These are phyloP conservation scores for Rhorus exstirpatorius DNA, from an alignment of 2,888 invertebrate species.

Conservation along the genomic window DNA sequence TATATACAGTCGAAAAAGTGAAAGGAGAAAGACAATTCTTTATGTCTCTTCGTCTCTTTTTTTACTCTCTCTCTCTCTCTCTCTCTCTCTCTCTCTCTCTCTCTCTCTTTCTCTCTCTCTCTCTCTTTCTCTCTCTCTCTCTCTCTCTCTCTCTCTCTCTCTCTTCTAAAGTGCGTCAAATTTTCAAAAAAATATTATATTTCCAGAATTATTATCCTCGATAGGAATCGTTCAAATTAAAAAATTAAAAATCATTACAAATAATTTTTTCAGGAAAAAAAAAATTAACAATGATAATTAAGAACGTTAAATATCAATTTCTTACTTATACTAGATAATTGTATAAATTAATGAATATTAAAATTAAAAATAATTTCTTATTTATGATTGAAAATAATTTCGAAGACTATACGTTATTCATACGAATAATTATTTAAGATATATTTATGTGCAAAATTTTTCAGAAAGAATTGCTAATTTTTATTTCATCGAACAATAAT, in stretches of 20 bases:
- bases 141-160: too few relatives aligned
- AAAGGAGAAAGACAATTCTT: constrained; percentile 12
- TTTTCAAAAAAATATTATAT: neutral
- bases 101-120: too few relatives aligned
- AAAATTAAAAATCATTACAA: constrained; percentile 9
- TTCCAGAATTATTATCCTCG: neutral
- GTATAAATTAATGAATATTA: constrained; percentile 13
- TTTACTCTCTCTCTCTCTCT: constrained; percentile 23
- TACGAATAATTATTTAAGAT: constrained; percentile 4
- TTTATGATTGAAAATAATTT: constrained; percentile 10
- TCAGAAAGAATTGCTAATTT: neutral
- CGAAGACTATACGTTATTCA: neutral
- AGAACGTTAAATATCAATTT: neutral
- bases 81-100: too few relatives aligned
- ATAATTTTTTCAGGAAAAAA: constrained; percentile 18
- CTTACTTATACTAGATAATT: constrained; percentile 2
- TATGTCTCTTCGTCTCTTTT: constrained; percentile 18
- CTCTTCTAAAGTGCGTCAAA: constrained; percentile 7
- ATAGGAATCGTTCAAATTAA: neutral
- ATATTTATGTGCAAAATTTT: neutral
- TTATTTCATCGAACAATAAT: neutral
- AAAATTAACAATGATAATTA: neutral
- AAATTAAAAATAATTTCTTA: neutral
- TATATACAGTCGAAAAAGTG: constrained; percentile 10
- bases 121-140: too few relatives aligned